phyloP scores from a whole-genome alignment of 2,113 vertebrate genomes.

The Pelvicachromis taeniatus region DNA sequence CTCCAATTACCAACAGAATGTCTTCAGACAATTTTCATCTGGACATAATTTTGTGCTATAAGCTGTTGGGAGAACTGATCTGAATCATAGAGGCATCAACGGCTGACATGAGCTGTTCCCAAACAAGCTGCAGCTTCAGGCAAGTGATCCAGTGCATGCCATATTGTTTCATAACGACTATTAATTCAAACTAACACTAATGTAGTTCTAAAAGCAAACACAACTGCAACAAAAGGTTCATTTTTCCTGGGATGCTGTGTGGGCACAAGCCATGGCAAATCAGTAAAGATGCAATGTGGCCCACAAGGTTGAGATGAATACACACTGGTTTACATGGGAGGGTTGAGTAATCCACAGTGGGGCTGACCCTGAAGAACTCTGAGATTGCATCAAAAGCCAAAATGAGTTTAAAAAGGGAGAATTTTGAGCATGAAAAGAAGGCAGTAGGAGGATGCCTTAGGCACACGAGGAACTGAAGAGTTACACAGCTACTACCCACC shows the following conservation, averaged over 20 bases:
- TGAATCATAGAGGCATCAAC: conserved; percentile 16
- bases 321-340: conserved; percentile 51
- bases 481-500: conserved; percentile 2
- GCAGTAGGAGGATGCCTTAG: conserved; percentile 57
- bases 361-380: conserved; percentile 51
- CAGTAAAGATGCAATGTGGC: conserved; percentile 37
- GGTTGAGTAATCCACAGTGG: conserved; percentile 53
- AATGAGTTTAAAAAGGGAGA: conserved; percentile 51
- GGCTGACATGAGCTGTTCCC: background rate
- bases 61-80: background rate
- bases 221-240: background rate
- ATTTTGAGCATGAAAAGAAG: conserved; percentile 43
- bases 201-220: conserved; percentile 42
- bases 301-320: conserved; percentile 53
- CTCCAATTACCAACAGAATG: background rate
- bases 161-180: conserved; percentile 15
- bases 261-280: conserved; percentile 51
- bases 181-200: conserved; percentile 25
- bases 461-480: conserved; percentile 25
- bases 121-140: conserved; percentile 15
- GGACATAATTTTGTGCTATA: background rate
- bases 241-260: conserved; percentile 37
- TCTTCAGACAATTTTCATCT: conserved; percentile 13
- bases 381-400: conserved; percentile 68
- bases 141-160: background rate